Evolutionary conservation across 2,113 vertebrate species (phyloP).

Genomic region (Triplophysa tibetana): DNA sequence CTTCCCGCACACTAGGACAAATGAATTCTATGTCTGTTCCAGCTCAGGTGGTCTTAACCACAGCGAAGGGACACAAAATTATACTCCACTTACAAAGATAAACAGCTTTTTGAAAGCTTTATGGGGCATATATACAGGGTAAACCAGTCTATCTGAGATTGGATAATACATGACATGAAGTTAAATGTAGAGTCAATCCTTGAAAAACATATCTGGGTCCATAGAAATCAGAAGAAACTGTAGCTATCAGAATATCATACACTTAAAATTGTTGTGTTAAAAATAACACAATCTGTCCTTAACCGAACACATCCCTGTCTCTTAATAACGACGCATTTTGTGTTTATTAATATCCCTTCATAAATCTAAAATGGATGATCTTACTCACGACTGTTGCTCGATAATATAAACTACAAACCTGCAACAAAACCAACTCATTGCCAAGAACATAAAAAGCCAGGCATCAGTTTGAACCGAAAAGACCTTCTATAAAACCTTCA

Average conservation of each 20-base stretch:
- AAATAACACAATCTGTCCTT: too few relatives aligned
- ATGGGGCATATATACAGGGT: neutral
- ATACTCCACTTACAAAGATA: constrained; percentile 8
- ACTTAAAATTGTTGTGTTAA: too few relatives aligned
- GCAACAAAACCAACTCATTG: constrained; percentile 28
- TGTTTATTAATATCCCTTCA: neutral
- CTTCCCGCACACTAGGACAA: constrained; percentile 20
- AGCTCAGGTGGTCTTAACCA: constrained; percentile 45
- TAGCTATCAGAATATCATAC: too few relatives aligned
- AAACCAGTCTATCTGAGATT: constrained; percentile 10
- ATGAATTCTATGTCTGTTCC: constrained; percentile 2
- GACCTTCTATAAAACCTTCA: neutral
- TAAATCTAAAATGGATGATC: neutral
- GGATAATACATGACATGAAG: constrained; percentile 6
- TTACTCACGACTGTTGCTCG: neutral
- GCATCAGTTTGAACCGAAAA: constrained; percentile 33
- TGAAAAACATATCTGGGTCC: neutral
- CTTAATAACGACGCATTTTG: too few relatives aligned
- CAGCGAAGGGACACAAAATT: constrained; percentile 37
- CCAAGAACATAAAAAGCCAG: neutral
- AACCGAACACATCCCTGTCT: too few relatives aligned
- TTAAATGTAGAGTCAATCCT: neutral
- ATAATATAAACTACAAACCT: constrained; percentile 6
- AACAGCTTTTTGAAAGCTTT: constrained; percentile 27
- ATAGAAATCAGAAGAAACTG: neutral